Percentiles rank a stretch among this genome's conserved stretches.
Evolutionary conservation across 2,888 invertebrate genomes (phyloP).

Genomic region (Mystacides longicornis): DNA sequence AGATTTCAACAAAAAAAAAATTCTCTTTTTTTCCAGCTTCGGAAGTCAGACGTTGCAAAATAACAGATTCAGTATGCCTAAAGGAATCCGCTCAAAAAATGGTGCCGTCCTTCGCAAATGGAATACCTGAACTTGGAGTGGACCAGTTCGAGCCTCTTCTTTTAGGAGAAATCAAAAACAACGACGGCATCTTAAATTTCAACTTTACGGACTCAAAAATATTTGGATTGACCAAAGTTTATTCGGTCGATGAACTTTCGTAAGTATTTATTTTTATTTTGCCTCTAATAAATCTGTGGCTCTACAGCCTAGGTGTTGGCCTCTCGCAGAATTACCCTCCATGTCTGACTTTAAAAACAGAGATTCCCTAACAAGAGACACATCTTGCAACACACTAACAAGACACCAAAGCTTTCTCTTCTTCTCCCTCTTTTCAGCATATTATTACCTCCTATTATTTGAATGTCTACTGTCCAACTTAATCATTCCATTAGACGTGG

Average conservation of each 20-base stretch:
- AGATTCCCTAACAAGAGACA: too few species aligned
- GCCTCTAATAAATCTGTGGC: background rate
- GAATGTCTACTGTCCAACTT: too few species aligned
- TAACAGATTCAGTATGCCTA: constrained; percentile 40
- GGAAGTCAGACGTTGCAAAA: constrained; percentile 38
- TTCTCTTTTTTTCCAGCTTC: constrained; percentile 10
- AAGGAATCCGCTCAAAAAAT: constrained; percentile 34
- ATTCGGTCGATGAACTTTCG: background rate
- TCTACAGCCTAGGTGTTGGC: background rate
- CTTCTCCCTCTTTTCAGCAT: too few species aligned
- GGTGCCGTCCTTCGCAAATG: constrained; percentile 29
- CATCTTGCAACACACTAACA: too few species aligned
- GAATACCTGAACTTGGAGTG: constrained; percentile 13
- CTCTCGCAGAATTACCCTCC: background rate
- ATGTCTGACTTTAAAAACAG: background rate
- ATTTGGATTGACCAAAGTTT: background rate
- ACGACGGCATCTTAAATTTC: constrained; percentile 6
- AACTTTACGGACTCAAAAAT: constrained; percentile 4
- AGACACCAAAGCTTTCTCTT: too few species aligned
- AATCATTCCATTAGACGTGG: too few species aligned
- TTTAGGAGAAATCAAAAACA: background rate
- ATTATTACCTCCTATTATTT: too few species aligned
- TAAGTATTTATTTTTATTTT: background rate
- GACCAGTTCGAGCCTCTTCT: constrained; percentile 7
- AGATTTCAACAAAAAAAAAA: background rate